phyloP scores from a whole-genome alignment of 2,113 vertebrate genomes.

The Lagopus muta region DNA sequence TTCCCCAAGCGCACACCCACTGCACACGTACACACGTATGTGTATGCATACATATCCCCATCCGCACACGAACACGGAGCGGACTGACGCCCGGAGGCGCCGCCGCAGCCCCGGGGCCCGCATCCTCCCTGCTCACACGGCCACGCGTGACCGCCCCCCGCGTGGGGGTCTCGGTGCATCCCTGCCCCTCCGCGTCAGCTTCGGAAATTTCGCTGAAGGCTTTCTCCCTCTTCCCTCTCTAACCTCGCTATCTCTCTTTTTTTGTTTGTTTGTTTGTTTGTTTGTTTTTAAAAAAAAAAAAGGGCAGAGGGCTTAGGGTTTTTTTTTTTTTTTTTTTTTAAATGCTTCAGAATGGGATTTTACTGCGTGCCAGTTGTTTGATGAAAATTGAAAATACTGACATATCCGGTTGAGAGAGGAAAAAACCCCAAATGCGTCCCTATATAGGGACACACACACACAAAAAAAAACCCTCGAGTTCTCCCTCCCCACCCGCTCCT shows the following conservation, averaged over 20 bases:
- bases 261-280: background rate
- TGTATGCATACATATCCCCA: background rate
- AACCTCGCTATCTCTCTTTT: background rate
- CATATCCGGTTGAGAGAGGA: background rate
- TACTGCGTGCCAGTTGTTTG: slow-evolving; percentile 50
- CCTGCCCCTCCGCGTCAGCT: slow-evolving; percentile 43
- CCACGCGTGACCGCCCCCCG: background rate
- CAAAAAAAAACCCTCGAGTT: background rate
- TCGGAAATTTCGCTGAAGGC: background rate
- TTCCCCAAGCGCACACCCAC: background rate
- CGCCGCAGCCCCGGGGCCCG: background rate
- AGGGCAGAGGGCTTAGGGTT: background rate
- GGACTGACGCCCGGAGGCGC: background rate
- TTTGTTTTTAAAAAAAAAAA: background rate
- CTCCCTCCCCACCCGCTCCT: background rate
- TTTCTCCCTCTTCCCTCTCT: background rate
- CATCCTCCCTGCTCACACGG: background rate
- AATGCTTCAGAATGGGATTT: slow-evolving; percentile 60
- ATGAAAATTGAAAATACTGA: slow-evolving; percentile 34
- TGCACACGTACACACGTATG: background rate
- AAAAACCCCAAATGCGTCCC: background rate
- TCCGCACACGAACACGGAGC: background rate
- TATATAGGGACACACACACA: background rate
- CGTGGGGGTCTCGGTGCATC: background rate
- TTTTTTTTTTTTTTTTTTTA: background rate